These are phyloP conservation scores for Stegastes partitus DNA, from an alignment of 2,113 vertebrate species.

Conservation along the genomic window DNA sequence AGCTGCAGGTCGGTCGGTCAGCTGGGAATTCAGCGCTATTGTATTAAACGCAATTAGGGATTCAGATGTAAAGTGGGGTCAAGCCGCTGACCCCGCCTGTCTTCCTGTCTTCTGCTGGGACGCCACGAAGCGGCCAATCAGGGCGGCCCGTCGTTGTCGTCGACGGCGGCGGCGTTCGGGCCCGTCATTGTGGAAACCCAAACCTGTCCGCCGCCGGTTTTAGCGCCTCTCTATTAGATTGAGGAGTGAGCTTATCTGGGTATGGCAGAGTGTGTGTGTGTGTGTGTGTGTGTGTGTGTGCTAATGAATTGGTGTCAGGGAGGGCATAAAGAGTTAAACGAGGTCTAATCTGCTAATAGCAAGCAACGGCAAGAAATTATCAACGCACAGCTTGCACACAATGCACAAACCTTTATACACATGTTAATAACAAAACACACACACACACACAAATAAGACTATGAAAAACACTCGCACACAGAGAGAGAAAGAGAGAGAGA, in stretches of 20 bases:
- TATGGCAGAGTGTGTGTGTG: conserved; percentile 60
- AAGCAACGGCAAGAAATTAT: conserved; percentile 64
- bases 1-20: not conserved
- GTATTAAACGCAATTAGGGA: conserved; percentile 60
- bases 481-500: not conserved
- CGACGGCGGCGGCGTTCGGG: conserved; percentile 29
- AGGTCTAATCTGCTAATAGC: conserved; percentile 76
- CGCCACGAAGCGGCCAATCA: conserved; percentile 41
- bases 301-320: conserved; percentile 71
- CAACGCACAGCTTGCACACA: conserved; percentile 53
- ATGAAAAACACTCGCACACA: conserved; percentile 64
- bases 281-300: conserved; percentile 45
- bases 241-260: conserved; percentile 81
- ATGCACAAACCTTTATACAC: conserved; percentile 58
- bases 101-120: conserved; percentile 51
- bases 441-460: conserved; percentile 27
- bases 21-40: conserved; percentile 21
- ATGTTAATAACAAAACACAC: conserved; percentile 22
- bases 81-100: conserved; percentile 63
- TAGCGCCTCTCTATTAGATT: conserved; percentile 76
- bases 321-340: conserved; percentile 80
- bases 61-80: conserved; percentile 76
- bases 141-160: not conserved
- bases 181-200: conserved; percentile 58
- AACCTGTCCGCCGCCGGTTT: conserved; percentile 66